Conservation (phyloP, 2,113 vertebrate genomes). For the Ascaphus truei region DNA sequence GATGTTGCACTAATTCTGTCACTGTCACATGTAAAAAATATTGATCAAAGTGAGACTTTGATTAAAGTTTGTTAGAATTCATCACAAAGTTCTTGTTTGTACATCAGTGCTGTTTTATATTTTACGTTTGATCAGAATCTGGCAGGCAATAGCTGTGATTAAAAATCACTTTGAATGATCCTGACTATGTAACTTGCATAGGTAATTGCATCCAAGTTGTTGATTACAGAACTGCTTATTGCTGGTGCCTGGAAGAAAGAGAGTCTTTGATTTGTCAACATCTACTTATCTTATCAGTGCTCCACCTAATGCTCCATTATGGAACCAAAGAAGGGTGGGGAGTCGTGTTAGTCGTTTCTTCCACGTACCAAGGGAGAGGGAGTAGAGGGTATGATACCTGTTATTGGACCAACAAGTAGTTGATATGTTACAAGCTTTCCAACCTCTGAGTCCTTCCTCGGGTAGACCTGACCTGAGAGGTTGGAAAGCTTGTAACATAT, state of each 20-base stretch:
- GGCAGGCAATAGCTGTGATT: slow-evolving; percentile 48
- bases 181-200: slow-evolving; percentile 36
- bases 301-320: too few relatives aligned
- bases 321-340: too few relatives aligned
- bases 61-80: slow-evolving; percentile 2
- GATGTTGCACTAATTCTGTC: slow-evolving; percentile 12
- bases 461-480: too few relatives aligned
- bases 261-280: not conserved
- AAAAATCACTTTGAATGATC: slow-evolving; percentile 40
- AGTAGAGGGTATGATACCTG: too few relatives aligned
- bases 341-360: too few relatives aligned
- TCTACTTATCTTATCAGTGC: not conserved
- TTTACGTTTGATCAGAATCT: slow-evolving; percentile 40
- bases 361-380: too few relatives aligned
- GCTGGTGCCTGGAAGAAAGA: not conserved
- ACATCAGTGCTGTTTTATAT: slow-evolving; percentile 48
- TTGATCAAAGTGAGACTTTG: slow-evolving; percentile 1
- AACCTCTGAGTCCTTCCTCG: too few relatives aligned
- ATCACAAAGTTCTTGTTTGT: slow-evolving; percentile 34
- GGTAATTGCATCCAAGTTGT: not conserved
- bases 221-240: not conserved
- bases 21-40: not conserved
- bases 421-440: too few relatives aligned
- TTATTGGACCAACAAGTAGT: too few relatives aligned
- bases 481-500: too few relatives aligned